Evolutionary conservation across 2,113 vertebrate genomes (phyloP), one percentile per base, ranked within the genome.

Genomic region (Paratilapia polleni): DNA sequence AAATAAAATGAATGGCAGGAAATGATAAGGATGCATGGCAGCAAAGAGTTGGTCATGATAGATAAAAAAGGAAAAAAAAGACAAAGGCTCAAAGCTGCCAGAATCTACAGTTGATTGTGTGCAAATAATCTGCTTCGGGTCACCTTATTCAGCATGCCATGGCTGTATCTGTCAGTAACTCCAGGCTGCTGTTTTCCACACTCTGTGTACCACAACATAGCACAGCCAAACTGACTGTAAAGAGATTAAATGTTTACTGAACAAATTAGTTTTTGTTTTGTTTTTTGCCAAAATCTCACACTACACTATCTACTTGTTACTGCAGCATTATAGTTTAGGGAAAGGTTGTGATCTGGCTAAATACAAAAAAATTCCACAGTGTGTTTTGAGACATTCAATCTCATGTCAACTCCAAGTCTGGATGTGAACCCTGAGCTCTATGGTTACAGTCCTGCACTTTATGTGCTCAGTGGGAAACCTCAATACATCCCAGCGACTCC

Each of bases 41-140:
- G 78, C 6, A 20, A 60, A 64, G 26, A 77, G 76, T 78, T 85
- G 52, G 52, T 68, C 38, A 79, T 78, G 47, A 89, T 10, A 61
- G 38, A 86, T 52, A 43, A 56, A 81, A 66, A 31, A 2, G 4
- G 13, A 62, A 6, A 43, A 76, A 70, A 76, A 22, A 66, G 38
- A 34, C 28, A 76, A 54, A 73, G 68, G 47, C 52, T 52, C 43
- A 73, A 52, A 52, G 47, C 80, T 80, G 84, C 74, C 86, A 89
- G 86, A 77, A 80, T 57, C 76, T 76, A 83, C 86, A 87, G 24
- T 77, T 89, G 60, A 82, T 84, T 82, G 81, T 87, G 81, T 83
- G 82, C 68, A 89, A 92, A 89, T 85, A 91, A 85, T 81, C 86
- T 82, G 90, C 75, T 59, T 47, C 9, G 5, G 84, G 89, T 91